Evolutionary conservation across 2,113 vertebrate genomes (phyloP), one percentile per base, ranked within the genome.

Genomic region (Oophaga pumilio): DNA sequence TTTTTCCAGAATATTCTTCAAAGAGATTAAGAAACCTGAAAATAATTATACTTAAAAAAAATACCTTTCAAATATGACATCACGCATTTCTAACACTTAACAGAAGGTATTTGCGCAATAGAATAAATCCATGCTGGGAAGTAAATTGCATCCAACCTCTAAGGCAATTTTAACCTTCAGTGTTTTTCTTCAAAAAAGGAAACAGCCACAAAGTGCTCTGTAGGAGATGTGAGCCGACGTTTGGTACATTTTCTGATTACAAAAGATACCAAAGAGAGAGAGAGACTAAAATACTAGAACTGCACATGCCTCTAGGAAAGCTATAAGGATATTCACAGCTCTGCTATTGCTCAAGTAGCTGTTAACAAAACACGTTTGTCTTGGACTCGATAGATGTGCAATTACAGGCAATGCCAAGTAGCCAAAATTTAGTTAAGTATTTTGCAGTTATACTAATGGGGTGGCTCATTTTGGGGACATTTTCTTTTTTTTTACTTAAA

Each of bases 101-200:
- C 57, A 66, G 79, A 82, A 87, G 50, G 80, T 11, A 80, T 83
- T 57, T 89, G 43, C 64, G 24, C 80, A 82, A 14, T 60, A 20
- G 89, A 90, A 89, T 89, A 82, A 91, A 13, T 90, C 56, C 59
- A 79, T 28, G 85, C 74, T 69, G 60, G 10, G 24, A 91, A 89
- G 56, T 80, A 20, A 88, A 78, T 83, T 86, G 89, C 81, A 90
- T 85, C 33, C 64, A 8, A 14, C 76, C 84, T 59, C 52, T 52
- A 77, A 56, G 68, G 69, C 71, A 73, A 89, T 88, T 89, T 85
- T 77, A 81, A 8, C 6, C 68, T 81, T 81, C 77, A 57, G 53
- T 49, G 11, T 28, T 87, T 50, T 12, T 6, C 6, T 69, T 80
- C 14, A 14, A 28, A 88, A 90, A 88, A 49, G 85, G 53, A 68